A percentile compares a stretch with the other conserved stretches of the same genome.
Evolutionary conservation across 2,113 vertebrate species (phyloP).

Genomic region (Centropus bengalensis): DNA sequence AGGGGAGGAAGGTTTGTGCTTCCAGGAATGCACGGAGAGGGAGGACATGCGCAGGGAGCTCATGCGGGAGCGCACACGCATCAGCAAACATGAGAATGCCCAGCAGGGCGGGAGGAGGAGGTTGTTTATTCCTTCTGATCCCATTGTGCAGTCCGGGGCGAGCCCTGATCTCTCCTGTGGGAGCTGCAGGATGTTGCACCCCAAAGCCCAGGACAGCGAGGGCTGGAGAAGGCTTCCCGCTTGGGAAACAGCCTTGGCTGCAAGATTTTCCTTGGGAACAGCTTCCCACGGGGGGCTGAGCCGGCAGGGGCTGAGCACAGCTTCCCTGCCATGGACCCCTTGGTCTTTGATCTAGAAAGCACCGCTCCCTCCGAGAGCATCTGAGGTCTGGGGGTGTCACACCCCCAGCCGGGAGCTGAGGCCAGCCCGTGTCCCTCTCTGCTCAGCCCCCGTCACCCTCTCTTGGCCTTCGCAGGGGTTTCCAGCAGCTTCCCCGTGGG

Average conservation of each 20-base stretch:
- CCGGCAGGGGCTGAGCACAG: not conserved
- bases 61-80: not conserved
- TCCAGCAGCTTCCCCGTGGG: not conserved
- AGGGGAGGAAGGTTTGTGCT: not conserved
- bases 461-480: not conserved
- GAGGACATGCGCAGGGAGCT: not conserved
- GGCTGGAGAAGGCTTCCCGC: not conserved
- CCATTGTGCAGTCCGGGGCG: not conserved
- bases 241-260: not conserved
- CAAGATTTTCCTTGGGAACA: not conserved
- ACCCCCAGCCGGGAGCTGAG: not conserved
- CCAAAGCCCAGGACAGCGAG: not conserved
- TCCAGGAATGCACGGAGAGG: not conserved
- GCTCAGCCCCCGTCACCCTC: not conserved
- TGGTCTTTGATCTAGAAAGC: not conserved
- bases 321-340: accelerated
- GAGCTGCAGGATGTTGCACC: not conserved
- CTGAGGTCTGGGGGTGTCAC: not conserved
- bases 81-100: not conserved
- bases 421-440: too few species aligned
- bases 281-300: not conserved
- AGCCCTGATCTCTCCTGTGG: accelerated
- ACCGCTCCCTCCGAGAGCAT: too few species aligned
- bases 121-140: not conserved
- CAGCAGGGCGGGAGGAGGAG: not conserved